Base-by-base conservation (phyloP, 2,113 vertebrate species). In the Azemiops feae region DNA sequence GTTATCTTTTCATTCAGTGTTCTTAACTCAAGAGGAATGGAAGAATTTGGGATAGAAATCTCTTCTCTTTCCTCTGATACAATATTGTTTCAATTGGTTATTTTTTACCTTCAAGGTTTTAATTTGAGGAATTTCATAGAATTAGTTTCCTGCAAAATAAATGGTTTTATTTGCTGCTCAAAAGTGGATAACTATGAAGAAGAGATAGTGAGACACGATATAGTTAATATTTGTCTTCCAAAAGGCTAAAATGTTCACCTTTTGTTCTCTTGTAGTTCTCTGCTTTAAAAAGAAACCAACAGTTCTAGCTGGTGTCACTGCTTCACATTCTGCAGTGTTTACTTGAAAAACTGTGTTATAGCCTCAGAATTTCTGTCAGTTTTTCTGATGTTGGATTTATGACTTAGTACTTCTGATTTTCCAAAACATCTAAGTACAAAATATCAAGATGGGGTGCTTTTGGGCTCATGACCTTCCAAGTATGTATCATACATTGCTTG, bases 21-120 rank as follows among this genome's bases (percentile, higher is more conserved):
- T 16, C 52, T 93, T 5, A 3, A 39, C 92, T 43, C 88, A 92
- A 94, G 47, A 6, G 9, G 4, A 8, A 53, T 89, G 91, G 4
- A 18, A 92, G 2, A 94, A 30, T 45, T 14, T 88, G 54, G 20
- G 39, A 30, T 0, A 0, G 9, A 1, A 25, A 0, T 43, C 0
- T 39, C 50, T 91, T 14, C 45, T 22, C 92, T 93, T 94, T 95
- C 47, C 91, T 93, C 6, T 89, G 52, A 57, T 88, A 23, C 34
- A 39, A 74, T 92, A 85, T n/a, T 94, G 12, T 64, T 92, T 47
- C 30, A 88, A 30, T 89, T 89, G 91, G 30, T 92, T 93, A 58
- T 89, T 30, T 14, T 0, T 30, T 69, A 18, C 34, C 0, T 1
- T 53, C 9, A 2, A 2, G 87, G 39, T 0, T 18, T 90, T 90